Evolutionary conservation across 2,888 invertebrate genomes (phyloP).

Genomic region (Lissocephala sabroskyi): DNA sequence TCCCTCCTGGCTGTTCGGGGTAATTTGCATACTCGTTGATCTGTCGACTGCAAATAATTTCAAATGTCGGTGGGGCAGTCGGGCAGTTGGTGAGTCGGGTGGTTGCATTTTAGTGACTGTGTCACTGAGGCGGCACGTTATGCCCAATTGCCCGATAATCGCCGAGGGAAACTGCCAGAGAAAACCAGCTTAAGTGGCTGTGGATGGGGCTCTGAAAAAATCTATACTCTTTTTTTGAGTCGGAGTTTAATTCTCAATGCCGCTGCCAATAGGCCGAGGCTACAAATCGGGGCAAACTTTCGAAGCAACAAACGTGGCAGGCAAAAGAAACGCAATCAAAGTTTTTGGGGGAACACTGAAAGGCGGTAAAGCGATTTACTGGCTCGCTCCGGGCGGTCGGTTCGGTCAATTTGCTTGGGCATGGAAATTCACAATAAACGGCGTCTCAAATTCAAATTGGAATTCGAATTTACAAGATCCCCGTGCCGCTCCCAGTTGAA

Average conservation of each 20-base stretch:
- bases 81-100: too few relatives aligned
- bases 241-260: too few relatives aligned
- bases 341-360: neutral
- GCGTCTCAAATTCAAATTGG: neutral
- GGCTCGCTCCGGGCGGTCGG: neutral
- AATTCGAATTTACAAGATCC: neutral
- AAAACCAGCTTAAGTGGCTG: too few relatives aligned
- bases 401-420: neutral
- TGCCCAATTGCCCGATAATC: neutral
- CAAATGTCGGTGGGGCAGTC: too few relatives aligned
- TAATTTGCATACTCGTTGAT: constrained; percentile 2
- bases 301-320: neutral
- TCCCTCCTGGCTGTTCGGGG: neutral
- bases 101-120: neutral
- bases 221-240: too few relatives aligned
- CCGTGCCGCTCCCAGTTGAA: constrained; percentile 11
- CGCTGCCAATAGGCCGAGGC: neutral
- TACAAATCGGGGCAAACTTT: constrained; percentile 1
- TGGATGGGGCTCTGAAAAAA: too few relatives aligned
- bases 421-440: constrained; percentile 12
- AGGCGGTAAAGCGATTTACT: neutral
- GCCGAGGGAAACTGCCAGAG: too few relatives aligned
- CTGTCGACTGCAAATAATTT: neutral
- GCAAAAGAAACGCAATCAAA: neutral
- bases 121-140: too few relatives aligned